phyloP scores from a whole-genome alignment of 37 sponge, comb jelly and placozoan species.

The Petrosia ficiformis region DNA sequence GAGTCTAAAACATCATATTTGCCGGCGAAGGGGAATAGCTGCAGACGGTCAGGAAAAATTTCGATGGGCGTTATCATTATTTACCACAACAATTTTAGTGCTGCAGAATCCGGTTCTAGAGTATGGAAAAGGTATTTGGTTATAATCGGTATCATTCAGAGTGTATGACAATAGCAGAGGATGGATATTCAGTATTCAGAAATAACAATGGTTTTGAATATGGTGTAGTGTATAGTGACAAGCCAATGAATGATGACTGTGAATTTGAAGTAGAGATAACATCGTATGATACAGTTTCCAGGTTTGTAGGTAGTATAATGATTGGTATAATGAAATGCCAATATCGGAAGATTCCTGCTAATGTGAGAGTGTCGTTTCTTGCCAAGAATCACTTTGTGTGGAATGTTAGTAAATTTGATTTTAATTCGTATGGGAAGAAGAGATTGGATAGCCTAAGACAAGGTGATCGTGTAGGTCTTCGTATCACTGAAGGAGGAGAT shows the following conservation, averaged over 20 bases:
- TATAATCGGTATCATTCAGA: neutral
- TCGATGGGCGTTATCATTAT: no score
- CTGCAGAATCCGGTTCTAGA: no score
- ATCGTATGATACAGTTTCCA: conserved; percentile 62
- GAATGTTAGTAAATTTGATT: conserved; percentile 68
- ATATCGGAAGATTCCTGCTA: neutral
- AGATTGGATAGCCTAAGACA: conserved; percentile 65
- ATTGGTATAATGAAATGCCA: conserved; percentile 66
- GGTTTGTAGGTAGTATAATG: conserved; percentile 85
- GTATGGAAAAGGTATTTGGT: no score
- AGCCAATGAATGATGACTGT: conserved; percentile 47
- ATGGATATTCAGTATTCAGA: conserved; percentile 43
- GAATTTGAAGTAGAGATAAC: conserved; percentile 79
- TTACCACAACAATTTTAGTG: no score
- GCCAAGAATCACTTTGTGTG: conserved; percentile 67
- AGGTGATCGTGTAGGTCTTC: conserved; percentile 53
- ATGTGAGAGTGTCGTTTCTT: conserved; percentile 78
- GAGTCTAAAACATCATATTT: no score
- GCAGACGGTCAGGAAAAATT: no score
- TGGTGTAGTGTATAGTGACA: conserved; percentile 68
- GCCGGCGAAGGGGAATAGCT: no score
- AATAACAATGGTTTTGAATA: conserved; percentile 72
- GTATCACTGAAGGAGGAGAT: conserved; percentile 43
- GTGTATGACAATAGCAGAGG: conserved; percentile 17
- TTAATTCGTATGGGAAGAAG: conserved; percentile 35